Conservation (phyloP, 64 coral and sea anemone genomes). For the Actinia equina region DNA sequence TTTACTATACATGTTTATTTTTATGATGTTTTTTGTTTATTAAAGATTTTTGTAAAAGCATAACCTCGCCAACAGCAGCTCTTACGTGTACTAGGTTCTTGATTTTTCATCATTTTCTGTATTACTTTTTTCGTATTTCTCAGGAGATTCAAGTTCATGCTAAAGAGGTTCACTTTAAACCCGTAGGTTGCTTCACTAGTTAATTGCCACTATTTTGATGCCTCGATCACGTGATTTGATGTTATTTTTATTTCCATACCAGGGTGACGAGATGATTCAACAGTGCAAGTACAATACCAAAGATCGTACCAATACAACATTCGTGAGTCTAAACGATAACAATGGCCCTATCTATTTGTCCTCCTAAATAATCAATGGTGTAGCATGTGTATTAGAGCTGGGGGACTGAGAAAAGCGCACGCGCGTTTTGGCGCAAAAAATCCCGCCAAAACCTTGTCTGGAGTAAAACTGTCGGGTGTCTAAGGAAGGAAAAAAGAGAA, state of each 20-base stretch:
- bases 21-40: too few relatives aligned
- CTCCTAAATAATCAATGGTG: not conserved
- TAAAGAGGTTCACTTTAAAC: not conserved
- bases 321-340: not conserved
- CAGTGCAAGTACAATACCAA: conserved; percentile 24
- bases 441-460: too few relatives aligned
- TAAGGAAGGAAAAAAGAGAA: not conserved
- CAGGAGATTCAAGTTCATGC: not conserved
- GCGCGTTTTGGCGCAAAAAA: too few relatives aligned
- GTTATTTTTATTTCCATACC: not conserved
- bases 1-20: too few relatives aligned
- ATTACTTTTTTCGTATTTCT: not conserved
- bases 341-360: not conserved
- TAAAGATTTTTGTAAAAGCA: too few relatives aligned
- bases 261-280: conserved; percentile 26
- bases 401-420: too few relatives aligned
- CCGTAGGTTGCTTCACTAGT: not conserved
- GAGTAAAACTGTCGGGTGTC: too few relatives aligned
- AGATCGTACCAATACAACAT: not conserved
- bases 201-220: not conserved
- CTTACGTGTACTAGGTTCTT: too few relatives aligned
- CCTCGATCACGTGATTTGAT: not conserved
- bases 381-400: not conserved
- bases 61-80: too few relatives aligned
- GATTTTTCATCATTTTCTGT: not conserved